A percentile compares a stretch with the other conserved stretches of the same genome.
Evolutionary conservation across 2,888 invertebrate genomes (phyloP).

Genomic region (Oscheius sp.): DNA sequence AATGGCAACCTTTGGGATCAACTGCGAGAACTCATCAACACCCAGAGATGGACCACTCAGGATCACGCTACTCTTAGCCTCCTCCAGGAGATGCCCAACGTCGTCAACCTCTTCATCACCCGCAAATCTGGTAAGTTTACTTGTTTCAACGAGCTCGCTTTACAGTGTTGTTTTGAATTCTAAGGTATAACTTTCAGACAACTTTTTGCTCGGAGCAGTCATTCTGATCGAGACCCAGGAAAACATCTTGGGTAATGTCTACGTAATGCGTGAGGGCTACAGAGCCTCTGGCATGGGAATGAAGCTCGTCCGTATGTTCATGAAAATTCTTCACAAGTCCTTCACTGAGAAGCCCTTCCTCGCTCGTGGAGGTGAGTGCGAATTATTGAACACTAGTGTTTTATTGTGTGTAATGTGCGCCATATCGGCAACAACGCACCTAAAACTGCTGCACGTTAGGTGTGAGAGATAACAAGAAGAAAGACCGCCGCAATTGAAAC

Average conservation of each 20-base stretch:
- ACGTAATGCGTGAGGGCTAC: slow-evolving; percentile 39
- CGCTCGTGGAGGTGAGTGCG: slow-evolving; percentile 31
- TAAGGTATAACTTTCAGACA: slow-evolving; percentile 21
- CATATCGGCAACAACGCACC: neutral
- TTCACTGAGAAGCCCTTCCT: slow-evolving; percentile 35
- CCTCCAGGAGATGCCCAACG: slow-evolving; percentile 30
- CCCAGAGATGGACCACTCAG: slow-evolving; percentile 37
- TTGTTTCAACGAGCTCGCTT: neutral
- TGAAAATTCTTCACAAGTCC: slow-evolving; percentile 10
- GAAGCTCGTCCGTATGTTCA: slow-evolving; percentile 31
- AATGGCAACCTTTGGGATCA: slow-evolving; percentile 37
- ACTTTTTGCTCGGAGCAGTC: slow-evolving; percentile 30
- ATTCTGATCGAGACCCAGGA: slow-evolving; percentile 33
- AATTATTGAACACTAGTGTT: neutral
- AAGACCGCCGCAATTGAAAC: neutral
- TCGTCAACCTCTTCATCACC: slow-evolving; percentile 26
- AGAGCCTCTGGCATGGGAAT: slow-evolving; percentile 39
- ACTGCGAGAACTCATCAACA: slow-evolving; percentile 28
- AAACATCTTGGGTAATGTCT: slow-evolving; percentile 25
- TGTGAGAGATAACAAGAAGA: slow-evolving; percentile 1
- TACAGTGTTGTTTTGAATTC: neutral
- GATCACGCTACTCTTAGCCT: slow-evolving; percentile 33
- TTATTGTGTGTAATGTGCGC: slow-evolving; percentile 8
- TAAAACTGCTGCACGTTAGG: neutral
- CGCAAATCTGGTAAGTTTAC: slow-evolving; percentile 25